Percentiles rank a stretch among this genome's conserved stretches.
Evolutionary conservation across 2,888 invertebrate species (phyloP).

Genomic region (Noctuana brunneofusca): DNA sequence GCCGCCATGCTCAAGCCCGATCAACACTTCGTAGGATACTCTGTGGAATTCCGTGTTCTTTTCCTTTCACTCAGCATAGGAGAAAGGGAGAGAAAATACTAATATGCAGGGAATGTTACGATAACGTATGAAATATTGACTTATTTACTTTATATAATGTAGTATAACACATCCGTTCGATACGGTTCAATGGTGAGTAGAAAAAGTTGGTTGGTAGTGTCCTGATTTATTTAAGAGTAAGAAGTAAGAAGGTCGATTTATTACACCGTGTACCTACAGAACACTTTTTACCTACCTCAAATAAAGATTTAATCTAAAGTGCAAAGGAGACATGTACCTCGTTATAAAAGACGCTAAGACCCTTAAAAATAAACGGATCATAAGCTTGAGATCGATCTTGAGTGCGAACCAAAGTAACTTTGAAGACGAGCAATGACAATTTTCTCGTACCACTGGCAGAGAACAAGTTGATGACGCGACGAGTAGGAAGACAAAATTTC

Average conservation of each 20-base stretch:
- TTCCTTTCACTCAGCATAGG: slow-evolving; percentile 10
- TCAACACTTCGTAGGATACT: slow-evolving; percentile 33
- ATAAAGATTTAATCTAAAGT: no score
- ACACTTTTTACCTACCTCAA: no score
- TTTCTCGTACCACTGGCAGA: no score
- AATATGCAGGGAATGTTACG: slow-evolving; percentile 28
- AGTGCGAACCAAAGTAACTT: no score
- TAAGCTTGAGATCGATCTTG: no score
- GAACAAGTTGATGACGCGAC: no score
- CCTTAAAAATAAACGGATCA: no score
- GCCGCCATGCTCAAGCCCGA: slow-evolving; percentile 24
- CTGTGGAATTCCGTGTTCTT: slow-evolving; percentile 24
- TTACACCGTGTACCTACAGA: background rate
- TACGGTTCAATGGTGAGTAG: slow-evolving; percentile 2
- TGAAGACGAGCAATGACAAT: no score
- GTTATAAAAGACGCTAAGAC: no score
- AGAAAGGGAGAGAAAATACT: slow-evolving; percentile 15
- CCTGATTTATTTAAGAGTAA: background rate
- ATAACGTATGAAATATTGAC: slow-evolving; percentile 17
- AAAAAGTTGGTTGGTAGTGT: background rate
- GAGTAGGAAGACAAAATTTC: no score
- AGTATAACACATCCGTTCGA: slow-evolving; percentile 19
- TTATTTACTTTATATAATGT: slow-evolving; percentile 25
- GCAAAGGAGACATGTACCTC: no score
- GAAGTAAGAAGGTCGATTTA: background rate